Evolutionary conservation across 2,113 vertebrate species (phyloP), one percentile per base, ranked within the genome.

Genomic region (Zapus hudsonius): DNA sequence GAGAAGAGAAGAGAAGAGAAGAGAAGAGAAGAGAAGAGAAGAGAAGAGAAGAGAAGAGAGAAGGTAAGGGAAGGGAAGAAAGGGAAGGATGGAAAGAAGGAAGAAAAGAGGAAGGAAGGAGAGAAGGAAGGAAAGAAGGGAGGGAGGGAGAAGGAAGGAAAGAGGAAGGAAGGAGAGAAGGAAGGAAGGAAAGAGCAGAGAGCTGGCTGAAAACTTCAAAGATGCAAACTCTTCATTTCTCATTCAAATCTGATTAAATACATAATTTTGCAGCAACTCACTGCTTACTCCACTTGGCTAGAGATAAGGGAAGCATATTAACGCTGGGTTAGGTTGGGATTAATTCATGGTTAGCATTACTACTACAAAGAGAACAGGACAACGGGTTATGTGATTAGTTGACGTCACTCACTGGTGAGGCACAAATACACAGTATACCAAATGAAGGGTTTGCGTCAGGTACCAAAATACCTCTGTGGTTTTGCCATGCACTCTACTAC

Each of bases 401-500:
- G 92, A 93, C 73, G 88, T 97, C 96, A 96, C 97, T 97, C 66
- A 1, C 83, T 97, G 91, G 90, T 89, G 94, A 90, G 96, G 94
- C 93, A 97, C 92, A 96, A 92, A 92, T 87, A 98, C 73, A 94
- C 84, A 94, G 96, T 96, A 72, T 96, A 98, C 96, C 97, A 98
- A 98, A 98, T 98, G 98, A 98, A 98, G 98, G 97, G 98, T 98
- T 98, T 98, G 98, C 97, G 97, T 98, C 97, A 98, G 97, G 97
- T 97, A 95, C 86, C 78, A 78, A 90, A 95, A 96, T 87, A 97
- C 97, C 97, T 92, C 94, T 96, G 96, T 97, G 97, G 96, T 96
- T 97, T 97, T 97, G 98, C 98, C 99, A 99, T 99, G 99, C 99
- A 98, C 96, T 98, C 96, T 95, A 96, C 97, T 97, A 98, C 97